phyloP scores from a whole-genome alignment of 2,888 invertebrate genomes.

The Thereva unica region DNA sequence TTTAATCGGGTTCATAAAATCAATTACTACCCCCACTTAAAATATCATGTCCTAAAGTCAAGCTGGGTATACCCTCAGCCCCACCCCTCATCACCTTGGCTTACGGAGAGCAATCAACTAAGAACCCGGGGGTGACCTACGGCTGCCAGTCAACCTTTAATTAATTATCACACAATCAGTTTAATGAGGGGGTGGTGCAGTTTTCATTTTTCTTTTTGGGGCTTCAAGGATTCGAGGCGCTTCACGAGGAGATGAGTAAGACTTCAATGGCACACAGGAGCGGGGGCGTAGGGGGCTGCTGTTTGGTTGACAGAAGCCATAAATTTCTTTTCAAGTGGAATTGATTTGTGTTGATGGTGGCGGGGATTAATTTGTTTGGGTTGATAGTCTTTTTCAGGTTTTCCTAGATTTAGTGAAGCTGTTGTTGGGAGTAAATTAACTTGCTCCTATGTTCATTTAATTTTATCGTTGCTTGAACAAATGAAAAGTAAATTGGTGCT shows the following conservation, averaged over 20 bases:
- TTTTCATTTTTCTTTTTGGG: slow-evolving; percentile 40
- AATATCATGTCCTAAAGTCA: slow-evolving; percentile 28
- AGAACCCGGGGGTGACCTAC: slow-evolving; percentile 17
- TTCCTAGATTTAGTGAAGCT: background rate
- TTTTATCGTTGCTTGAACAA: too few species aligned
- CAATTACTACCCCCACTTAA: slow-evolving; percentile 41
- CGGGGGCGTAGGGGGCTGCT: background rate
- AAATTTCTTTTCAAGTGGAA: slow-evolving; percentile 43
- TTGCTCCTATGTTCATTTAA: too few species aligned
- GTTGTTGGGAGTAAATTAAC: too few species aligned
- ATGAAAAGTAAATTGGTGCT: too few species aligned
- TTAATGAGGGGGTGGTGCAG: slow-evolving; percentile 44
- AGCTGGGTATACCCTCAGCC: slow-evolving; percentile 14
- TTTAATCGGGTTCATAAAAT: too few species aligned
- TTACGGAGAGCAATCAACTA: slow-evolving; percentile 8
- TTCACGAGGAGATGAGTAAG: background rate
- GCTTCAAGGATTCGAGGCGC: slow-evolving; percentile 2
- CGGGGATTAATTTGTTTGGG: slow-evolving; percentile 39
- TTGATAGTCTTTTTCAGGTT: slow-evolving; percentile 12
- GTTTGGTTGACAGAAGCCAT: slow-evolving; percentile 46
- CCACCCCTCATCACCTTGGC: slow-evolving; percentile 9
- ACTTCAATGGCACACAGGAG: background rate
- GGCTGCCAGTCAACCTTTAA: slow-evolving; percentile 44
- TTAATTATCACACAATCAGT: slow-evolving; percentile 48
- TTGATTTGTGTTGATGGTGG: slow-evolving; percentile 40